Evolutionary conservation across 2,113 vertebrate genomes (phyloP).

Genomic region (Equus quagga): DNA sequence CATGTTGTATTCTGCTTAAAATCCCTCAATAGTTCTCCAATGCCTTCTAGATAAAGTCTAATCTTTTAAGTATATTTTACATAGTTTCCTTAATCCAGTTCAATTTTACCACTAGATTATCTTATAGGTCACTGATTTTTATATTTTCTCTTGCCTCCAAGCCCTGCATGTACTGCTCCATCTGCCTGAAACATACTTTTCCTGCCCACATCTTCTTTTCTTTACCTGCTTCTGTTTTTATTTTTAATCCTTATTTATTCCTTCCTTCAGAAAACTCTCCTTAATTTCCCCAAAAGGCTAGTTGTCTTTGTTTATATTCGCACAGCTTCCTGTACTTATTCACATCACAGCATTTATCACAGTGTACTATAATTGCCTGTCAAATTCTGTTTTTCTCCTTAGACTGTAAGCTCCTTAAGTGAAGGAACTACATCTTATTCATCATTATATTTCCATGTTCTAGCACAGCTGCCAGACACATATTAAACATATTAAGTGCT

Average conservation of each 20-base stretch:
- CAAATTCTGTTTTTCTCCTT: neutral
- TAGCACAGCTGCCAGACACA: neutral
- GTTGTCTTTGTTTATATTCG: neutral
- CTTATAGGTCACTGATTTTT: neutral
- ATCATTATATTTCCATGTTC: neutral
- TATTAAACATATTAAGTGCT: conserved; percentile 20
- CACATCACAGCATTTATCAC: conserved; percentile 13
- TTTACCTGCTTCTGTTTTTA: neutral
- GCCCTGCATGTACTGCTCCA: neutral
- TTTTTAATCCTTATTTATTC: conserved; percentile 1
- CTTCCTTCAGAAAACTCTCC: neutral
- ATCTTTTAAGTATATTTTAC: conserved; percentile 5
- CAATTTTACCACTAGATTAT: neutral
- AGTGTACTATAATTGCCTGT: neutral
- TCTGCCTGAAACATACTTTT: neutral
- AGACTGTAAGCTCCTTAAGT: neutral
- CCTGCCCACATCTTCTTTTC: neutral
- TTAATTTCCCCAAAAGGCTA: neutral
- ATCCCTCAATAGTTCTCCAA: neutral
- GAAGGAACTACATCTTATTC: neutral
- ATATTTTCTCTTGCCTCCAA: neutral
- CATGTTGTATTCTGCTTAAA: conserved; percentile 1
- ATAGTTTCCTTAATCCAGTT: neutral
- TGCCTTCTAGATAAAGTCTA: neutral
- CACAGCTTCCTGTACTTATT: neutral